Base-by-base conservation (phyloP, 2,113 vertebrate genomes). In the Saguinus imperator region DNA sequence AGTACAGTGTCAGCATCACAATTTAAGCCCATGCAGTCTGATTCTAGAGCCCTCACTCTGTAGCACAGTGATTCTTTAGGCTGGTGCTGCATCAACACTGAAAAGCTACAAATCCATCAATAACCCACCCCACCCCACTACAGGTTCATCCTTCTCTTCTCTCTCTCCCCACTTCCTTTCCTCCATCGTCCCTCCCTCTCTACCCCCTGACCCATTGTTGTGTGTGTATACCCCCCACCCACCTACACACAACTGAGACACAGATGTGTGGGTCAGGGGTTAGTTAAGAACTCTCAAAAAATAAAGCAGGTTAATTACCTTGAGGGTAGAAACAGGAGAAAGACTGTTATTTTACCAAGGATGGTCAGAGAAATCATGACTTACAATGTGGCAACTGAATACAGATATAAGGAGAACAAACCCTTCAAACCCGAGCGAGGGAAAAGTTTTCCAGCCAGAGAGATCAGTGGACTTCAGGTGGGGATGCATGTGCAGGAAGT, bases 251-350 rank as follows among this genome's bases (percentile, higher is more conserved):
- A 84, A 64, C 35, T 50, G 7, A 16, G 27, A 73, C 29, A 75
- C 1, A 82, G n/a, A 55, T 35, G 10, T n/a, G n/a, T n/a, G n/a
- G n/a, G n/a, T 88, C 32, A 61, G 57, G 21, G 16, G 9, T 52
- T 84, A 52, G 32, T 52, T 76, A 82, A 89, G 37, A 87, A 57
- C 37, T 89, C 58, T 70, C 58, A 89, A 79, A 92, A 80, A 89
- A 70, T 73, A 85, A 95, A 92, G 35, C 43, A 93, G 29, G 18
- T 12, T 29, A 58, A 90, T 40, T 6, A 91, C 18, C 20, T 45
- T 55, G 32, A 84, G 32, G 12, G 40, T 37, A 17, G n/a, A 61
- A 21, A 11, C 3, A 11, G 20, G 37, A 79, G 18, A 64, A 85
- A 45, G 13, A 37, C 58, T 61, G 32, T 27, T 83, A 35, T 8